These are phyloP conservation scores for Tridacna crocea DNA, from an alignment of 2,888 invertebrate genomes.

Conservation along the genomic window DNA sequence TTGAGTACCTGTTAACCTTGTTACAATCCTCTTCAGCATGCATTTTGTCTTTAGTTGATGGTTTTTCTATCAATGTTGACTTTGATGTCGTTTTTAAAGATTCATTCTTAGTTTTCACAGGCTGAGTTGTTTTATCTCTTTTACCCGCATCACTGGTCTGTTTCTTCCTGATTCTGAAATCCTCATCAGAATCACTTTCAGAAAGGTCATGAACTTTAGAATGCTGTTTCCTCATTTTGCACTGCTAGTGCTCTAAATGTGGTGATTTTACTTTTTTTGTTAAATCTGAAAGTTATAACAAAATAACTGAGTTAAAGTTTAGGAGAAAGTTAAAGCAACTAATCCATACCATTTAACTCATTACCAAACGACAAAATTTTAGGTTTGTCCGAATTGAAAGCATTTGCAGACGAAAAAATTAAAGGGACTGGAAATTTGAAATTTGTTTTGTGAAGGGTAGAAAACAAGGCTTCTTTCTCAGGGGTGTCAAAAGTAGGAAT, in stretches of 20 bases:
- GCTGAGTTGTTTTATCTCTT: background rate
- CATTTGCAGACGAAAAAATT: no score
- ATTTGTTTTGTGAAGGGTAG: no score
- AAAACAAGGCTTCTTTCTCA: no score
- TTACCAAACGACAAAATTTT: no score
- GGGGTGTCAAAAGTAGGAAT: no score
- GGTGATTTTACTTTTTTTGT: background rate
- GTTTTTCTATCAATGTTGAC: background rate
- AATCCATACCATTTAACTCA: no score
- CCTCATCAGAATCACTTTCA: slow-evolving; percentile 68
- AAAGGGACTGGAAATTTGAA: no score
- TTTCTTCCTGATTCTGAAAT: background rate
- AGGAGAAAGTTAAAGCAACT: no score
- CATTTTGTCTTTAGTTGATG: slow-evolving; percentile 25
- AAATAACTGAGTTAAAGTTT: no score
- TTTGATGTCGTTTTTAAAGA: background rate
- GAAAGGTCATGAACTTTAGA: slow-evolving; percentile 67
- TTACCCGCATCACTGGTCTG: background rate
- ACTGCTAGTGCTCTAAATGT: background rate
- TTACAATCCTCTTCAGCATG: slow-evolving; percentile 53
- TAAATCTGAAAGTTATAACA: background rate
- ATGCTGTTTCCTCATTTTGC: slow-evolving; percentile 12
- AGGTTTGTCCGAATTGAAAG: no score
- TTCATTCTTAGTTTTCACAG: background rate
- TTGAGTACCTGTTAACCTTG: slow-evolving; percentile 49